phyloP scores from a whole-genome alignment of 1,140 invertebrate genomes.

The Cecropterus lyciades region DNA sequence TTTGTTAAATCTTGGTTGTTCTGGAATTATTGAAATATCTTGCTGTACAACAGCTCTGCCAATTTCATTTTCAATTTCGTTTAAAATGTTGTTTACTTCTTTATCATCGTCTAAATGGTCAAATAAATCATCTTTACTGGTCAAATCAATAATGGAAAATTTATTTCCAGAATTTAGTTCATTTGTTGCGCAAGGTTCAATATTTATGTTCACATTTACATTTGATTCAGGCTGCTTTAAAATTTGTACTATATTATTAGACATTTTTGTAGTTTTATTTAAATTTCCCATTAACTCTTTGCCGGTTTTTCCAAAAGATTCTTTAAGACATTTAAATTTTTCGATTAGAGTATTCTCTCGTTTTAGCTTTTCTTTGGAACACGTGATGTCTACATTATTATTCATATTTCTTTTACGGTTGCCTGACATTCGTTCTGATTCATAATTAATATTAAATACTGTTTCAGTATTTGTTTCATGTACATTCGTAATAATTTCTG shows the following conservation, averaged over 20 bases:
- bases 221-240: slow-evolving; percentile 23
- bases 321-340: slow-evolving; percentile 55
- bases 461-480: slow-evolving; percentile 2
- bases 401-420: slow-evolving; percentile 64
- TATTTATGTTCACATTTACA: background rate
- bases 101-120: slow-evolving; percentile 51
- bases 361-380: slow-evolving; percentile 68
- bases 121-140: slow-evolving; percentile 14
- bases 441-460: background rate
- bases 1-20: slow-evolving; percentile 10
- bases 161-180: background rate
- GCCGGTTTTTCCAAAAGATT: slow-evolving; percentile 51
- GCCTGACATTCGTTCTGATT: slow-evolving; percentile 37
- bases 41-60: slow-evolving; percentile 9
- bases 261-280: slow-evolving; percentile 44
- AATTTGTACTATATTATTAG: slow-evolving; percentile 43
- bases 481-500: background rate
- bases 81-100: slow-evolving; percentile 59
- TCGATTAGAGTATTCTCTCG: slow-evolving; percentile 53
- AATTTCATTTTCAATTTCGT: slow-evolving; percentile 70
- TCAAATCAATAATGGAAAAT: slow-evolving; percentile 2
- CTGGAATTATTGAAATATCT: slow-evolving; percentile 11
- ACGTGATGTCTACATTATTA: slow-evolving; percentile 38
- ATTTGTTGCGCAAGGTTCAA: background rate
- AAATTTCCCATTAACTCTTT: slow-evolving; percentile 49